A percentile compares a stretch with the other conserved stretches of the same genome.
Conservation (phyloP, 2,113 vertebrate genomes). For the Cavia porcellus region DNA sequence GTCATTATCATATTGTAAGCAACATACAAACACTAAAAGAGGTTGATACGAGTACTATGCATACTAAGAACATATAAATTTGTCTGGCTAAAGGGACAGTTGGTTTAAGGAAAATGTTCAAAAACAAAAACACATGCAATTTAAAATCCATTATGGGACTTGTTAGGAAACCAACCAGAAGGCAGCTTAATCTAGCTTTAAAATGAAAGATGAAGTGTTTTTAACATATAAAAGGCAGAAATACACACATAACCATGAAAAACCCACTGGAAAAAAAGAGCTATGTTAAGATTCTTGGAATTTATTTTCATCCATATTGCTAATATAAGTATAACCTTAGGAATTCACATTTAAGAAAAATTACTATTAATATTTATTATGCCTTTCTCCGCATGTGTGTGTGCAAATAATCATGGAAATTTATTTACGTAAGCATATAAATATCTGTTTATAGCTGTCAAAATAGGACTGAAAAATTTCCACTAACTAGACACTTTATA, state of each 20-base stretch:
- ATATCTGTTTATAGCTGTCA: background rate
- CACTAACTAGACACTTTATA: background rate
- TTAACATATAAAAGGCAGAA: slow-evolving; percentile 47
- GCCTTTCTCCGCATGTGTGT: background rate
- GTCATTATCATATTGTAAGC: slow-evolving; percentile 6
- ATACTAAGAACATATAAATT: slow-evolving; percentile 29
- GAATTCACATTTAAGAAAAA: slow-evolving; percentile 59
- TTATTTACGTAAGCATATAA: background rate
- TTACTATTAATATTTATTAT: background rate
- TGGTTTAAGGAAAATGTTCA: background rate
- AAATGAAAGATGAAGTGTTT: slow-evolving; percentile 50
- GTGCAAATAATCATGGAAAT: background rate
- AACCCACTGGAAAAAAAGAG: slow-evolving; percentile 21
- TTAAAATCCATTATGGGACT: slow-evolving; percentile 59
- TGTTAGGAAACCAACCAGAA: slow-evolving; percentile 36
- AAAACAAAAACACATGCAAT: background rate
- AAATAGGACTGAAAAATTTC: slow-evolving; percentile 18
- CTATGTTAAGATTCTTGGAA: background rate
- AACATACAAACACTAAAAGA: background rate
- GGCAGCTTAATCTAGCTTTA: slow-evolving; percentile 4
- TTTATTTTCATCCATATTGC: slow-evolving; percentile 35
- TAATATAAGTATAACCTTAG: slow-evolving; percentile 2
- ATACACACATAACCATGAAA: slow-evolving; percentile 18
- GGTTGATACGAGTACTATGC: background rate
- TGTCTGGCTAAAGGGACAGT: slow-evolving; percentile 33